Conservation (phyloP, 2,113 vertebrate genomes). For the Hippocampus guttulatus region DNA sequence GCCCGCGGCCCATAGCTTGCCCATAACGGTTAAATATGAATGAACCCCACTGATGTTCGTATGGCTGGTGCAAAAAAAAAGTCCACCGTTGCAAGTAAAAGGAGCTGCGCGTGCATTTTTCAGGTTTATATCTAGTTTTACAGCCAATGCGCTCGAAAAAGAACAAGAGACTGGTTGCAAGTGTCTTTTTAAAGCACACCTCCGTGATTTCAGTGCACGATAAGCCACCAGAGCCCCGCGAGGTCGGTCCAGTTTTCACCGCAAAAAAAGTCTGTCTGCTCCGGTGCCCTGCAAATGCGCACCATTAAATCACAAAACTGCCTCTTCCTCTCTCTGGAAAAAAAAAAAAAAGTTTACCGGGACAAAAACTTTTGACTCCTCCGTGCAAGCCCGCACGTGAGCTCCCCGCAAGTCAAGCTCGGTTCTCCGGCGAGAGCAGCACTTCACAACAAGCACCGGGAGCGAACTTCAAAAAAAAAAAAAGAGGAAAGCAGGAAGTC, state of each 20-base stretch:
- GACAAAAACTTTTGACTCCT: constrained; percentile 4
- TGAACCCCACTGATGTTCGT: neutral
- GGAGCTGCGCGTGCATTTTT: neutral
- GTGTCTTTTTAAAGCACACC: neutral
- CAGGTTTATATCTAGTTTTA: neutral
- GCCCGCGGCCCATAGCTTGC: neutral
- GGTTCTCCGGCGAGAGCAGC: constrained; percentile 1
- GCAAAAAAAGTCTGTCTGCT: neutral
- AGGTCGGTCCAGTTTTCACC: neutral
- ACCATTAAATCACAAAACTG: neutral
- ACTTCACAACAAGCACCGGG: neutral
- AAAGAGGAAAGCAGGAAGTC: neutral
- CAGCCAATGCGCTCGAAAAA: neutral
- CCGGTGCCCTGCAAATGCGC: neutral
- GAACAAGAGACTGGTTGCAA: neutral
- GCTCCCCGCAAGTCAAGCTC: neutral
- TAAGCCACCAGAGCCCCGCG: neutral
- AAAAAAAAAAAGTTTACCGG: neutral
- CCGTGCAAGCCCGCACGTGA: neutral
- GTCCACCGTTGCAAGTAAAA: neutral
- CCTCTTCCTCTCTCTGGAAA: neutral
- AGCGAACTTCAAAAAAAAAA: neutral
- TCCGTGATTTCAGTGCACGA: neutral
- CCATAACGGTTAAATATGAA: neutral
- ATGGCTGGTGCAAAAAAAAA: neutral